Base-by-base conservation (phyloP, 2,888 invertebrate species). In the Tiliacea citrago region DNA sequence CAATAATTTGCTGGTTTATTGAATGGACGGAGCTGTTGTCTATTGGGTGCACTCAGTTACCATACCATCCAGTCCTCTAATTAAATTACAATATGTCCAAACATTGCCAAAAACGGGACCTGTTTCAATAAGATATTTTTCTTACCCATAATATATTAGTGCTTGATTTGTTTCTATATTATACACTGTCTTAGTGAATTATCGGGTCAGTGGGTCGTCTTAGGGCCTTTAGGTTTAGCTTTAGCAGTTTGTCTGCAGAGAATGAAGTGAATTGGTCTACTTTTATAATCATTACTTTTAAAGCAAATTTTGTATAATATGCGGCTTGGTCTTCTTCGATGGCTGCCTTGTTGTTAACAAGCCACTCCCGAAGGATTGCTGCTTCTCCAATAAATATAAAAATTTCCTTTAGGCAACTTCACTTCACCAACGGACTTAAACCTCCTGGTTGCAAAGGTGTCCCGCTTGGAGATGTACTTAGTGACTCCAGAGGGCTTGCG, bases 401-500 rank as follows among this genome's bases (percentile, higher is more conserved):
- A 35, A 21, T 53, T 2, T 63, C 1, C 21, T 95, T 55, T 91
- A 99, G 99, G 99, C 72, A 99, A 99, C 94, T 99, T 99, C 92
- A 99, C 99, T 67, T 99, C 99, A 16, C 97, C 98, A 0, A 98
- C 98, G 87, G 99, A 99, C 95, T 96, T 99, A 77, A 99, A 99
- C 96, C 97, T 99, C 76, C 98, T 99, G 87, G 98, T 99, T 78
- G 99, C 99, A 0, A 99, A 99, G 93, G 99, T 99, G 92, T 99
- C 98, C 80, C 97, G 99, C 35, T 96, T 99, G 82, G 99, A 99
- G 95, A 98, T 99, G 92, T 99, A 99, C 96, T 96, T 99, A 68
- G 99, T 99, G 16, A 99, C 99, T 0, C 99, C 99, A 0, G 99
- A 99, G 95, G 99, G 99, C 0, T 96, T 99, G 58, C 97, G 99